Conservation (phyloP, 2,888 invertebrate species). For the Malachius bipustulatus region DNA sequence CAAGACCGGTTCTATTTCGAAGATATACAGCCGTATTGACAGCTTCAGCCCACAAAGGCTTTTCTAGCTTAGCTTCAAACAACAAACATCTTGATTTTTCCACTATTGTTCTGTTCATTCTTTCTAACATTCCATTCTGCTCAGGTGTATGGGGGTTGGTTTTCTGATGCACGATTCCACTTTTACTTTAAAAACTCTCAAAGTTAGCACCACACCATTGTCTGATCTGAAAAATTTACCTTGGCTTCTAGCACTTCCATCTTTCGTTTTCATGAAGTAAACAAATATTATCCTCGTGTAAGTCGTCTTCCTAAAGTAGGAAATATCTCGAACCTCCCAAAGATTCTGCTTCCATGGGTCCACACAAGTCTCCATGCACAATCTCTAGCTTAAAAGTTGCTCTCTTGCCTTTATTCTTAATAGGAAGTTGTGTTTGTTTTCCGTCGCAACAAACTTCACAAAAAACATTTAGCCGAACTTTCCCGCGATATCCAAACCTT, state of each 20-base stretch:
- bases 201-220: slow-evolving; percentile 18
- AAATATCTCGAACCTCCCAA: too few species aligned
- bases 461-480: neutral
- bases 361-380: slow-evolving; percentile 29
- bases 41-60: slow-evolving; percentile 25
- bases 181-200: slow-evolving; percentile 15
- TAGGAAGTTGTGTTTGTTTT: slow-evolving; percentile 10
- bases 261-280: slow-evolving; percentile 25
- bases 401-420: too few species aligned
- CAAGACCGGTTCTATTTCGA: slow-evolving; percentile 15
- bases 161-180: slow-evolving; percentile 16
- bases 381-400: slow-evolving; percentile 23
- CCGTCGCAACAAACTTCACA: slow-evolving; percentile 12
- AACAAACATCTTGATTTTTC: slow-evolving; percentile 14
- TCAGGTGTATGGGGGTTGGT: slow-evolving; percentile 14
- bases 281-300: slow-evolving; percentile 18
- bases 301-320: slow-evolving; percentile 31
- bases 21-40: slow-evolving; percentile 17
- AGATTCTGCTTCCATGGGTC: too few species aligned
- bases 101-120: slow-evolving; percentile 14
- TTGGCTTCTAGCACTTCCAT: slow-evolving; percentile 16
- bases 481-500: too few species aligned
- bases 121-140: slow-evolving; percentile 12
- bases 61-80: slow-evolving; percentile 16
- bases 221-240: slow-evolving; percentile 22